These are phyloP conservation scores for Alces alces DNA, from an alignment of 2,113 vertebrate species.

Conservation along the genomic window DNA sequence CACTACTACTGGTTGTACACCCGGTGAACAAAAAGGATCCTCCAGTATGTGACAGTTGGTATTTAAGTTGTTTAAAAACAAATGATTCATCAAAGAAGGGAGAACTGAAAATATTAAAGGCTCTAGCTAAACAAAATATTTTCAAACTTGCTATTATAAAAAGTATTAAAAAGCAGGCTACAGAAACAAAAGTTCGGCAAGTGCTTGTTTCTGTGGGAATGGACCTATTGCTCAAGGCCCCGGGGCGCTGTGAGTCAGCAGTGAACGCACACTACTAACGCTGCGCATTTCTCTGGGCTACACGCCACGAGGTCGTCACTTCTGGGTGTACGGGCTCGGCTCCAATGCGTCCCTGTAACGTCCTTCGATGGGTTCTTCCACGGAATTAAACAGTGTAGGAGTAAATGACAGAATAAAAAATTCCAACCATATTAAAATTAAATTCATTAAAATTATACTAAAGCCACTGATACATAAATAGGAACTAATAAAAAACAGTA, in stretches of 20 bases:
- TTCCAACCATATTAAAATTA: background rate
- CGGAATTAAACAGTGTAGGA: conserved; percentile 60
- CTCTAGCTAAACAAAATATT: conserved; percentile 1
- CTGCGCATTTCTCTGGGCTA: conserved; percentile 63
- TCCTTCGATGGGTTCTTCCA: conserved; percentile 85
- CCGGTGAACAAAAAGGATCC: background rate
- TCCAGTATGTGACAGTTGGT: background rate
- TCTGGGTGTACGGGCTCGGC: conserved; percentile 80
- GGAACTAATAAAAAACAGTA: background rate
- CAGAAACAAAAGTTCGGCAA: background rate
- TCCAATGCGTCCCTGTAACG: conserved; percentile 79
- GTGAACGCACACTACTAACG: background rate
- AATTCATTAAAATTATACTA: conserved; percentile 10
- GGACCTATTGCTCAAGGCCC: background rate
- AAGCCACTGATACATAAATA: background rate
- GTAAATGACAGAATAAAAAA: conserved; percentile 35
- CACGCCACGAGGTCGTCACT: conserved; percentile 87
- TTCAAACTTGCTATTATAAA: background rate
- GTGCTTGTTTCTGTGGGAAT: background rate
- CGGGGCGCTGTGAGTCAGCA: background rate
- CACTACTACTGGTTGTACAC: background rate
- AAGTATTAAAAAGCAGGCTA: background rate
- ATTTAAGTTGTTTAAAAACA: background rate
- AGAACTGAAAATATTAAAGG: background rate
- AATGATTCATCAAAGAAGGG: background rate